phyloP scores from a whole-genome alignment of 2,888 invertebrate species.

The Laspeyria flexula region DNA sequence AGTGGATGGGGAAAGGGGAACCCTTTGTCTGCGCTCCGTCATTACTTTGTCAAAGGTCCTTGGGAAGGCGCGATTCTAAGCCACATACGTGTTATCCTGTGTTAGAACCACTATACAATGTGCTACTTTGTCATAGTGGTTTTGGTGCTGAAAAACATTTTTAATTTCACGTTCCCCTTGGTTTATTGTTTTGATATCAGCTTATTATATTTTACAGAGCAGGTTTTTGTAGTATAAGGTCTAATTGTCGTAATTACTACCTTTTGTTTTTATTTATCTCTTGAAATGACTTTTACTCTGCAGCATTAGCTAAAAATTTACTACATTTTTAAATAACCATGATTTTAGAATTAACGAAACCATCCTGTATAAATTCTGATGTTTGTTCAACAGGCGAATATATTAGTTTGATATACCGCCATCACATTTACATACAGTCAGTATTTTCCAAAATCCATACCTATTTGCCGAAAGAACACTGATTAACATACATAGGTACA shows the following conservation, averaged over 20 bases:
- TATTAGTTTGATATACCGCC: no score
- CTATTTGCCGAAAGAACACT: no score
- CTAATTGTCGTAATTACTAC: conserved; percentile 2
- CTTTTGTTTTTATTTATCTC: not conserved
- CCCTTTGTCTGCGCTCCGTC: conserved; percentile 76
- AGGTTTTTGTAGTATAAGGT: conserved; percentile 2
- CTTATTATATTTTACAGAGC: conserved; percentile 28
- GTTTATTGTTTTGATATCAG: conserved; percentile 20
- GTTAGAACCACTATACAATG: conserved; percentile 33
- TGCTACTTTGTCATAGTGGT: conserved; percentile 44
- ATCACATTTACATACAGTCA: no score
- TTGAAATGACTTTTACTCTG: no score
- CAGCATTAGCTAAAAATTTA: no score
- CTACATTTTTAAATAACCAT: no score
- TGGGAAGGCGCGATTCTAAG: conserved; percentile 44
- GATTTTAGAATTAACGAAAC: no score
- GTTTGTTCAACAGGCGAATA: no score
- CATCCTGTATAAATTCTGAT: no score
- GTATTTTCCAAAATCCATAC: no score
- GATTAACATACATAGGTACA: no score
- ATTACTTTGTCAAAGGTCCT: conserved; percentile 84
- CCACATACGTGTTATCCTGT: conserved; percentile 46
- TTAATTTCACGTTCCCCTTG: conserved; percentile 29
- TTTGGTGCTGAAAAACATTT: conserved; percentile 38
- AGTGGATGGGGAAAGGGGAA: conserved; percentile 37